phyloP scores from a whole-genome alignment of 2,113 vertebrate genomes.

The Sceloporus tristichus region DNA sequence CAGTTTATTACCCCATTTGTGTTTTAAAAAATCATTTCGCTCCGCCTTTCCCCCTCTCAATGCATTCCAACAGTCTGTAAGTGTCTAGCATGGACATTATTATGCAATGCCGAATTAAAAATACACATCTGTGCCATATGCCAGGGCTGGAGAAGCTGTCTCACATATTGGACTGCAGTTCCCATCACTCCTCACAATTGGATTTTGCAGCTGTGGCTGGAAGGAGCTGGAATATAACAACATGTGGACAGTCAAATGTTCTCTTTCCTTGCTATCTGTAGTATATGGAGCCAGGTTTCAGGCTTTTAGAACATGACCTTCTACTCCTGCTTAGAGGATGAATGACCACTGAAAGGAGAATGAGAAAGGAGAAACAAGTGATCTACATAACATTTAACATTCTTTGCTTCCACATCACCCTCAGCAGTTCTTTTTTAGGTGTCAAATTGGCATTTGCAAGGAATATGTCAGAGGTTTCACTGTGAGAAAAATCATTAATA shows the following conservation, averaged over 20 bases:
- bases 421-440: neutral
- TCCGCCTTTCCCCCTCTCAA: slow-evolving; percentile 67
- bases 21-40: slow-evolving; percentile 81
- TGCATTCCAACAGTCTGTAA: slow-evolving; percentile 84
- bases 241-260: too few species aligned
- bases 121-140: slow-evolving; percentile 63
- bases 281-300: slow-evolving; percentile 38
- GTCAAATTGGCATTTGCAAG: too few species aligned
- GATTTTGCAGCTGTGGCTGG: too few species aligned
- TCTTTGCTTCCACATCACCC: neutral
- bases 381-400: neutral
- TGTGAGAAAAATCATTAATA: too few species aligned
- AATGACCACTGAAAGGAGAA: neutral
- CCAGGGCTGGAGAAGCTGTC: neutral
- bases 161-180: too few species aligned
- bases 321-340: too few species aligned
- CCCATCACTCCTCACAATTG: too few species aligned
- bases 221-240: too few species aligned
- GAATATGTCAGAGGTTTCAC: too few species aligned
- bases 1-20: slow-evolving; percentile 84
- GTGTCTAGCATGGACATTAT: slow-evolving; percentile 81
- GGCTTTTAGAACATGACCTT: too few species aligned
- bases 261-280: neutral
- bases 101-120: slow-evolving; percentile 81
- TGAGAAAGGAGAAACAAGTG: neutral